Evolutionary conservation across 35 echinoderm and acorn worm genomes (phyloP), one percentile per base, ranked within the genome.

Genomic region (Acanthaster planci): DNA sequence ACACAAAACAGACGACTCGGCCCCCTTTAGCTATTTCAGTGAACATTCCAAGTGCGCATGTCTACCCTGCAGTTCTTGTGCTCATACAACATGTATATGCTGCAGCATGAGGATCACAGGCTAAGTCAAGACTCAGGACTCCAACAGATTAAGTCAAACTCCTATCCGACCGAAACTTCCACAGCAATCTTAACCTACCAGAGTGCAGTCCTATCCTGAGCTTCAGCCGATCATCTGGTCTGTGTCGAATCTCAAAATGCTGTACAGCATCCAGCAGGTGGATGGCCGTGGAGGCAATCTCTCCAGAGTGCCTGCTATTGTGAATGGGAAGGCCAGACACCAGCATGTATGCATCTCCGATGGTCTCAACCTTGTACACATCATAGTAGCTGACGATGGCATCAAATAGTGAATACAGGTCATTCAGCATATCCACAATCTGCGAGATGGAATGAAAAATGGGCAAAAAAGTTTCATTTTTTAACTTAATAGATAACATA

Each of bases 321-420:
- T 85, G 50, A 8, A 97, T 47, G 19, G 95, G 95, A 78, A 97
- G 76, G 8, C 95, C 95, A 8, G 95, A 97, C n/a, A 97, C 95
- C 80, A 97, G 80, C 95, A 97, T 97, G 75, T 94, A 94, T n/a
- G 92, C 92, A 58, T 94, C 92, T 9, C 92, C 92, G n/a, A 94
- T 94, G 15, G 92, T 94, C 75, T 94, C 92, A 34, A 94, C 92
- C 58, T 94, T 94, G 54, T 94, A 94, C 17, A 82, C 92, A 56
- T 97, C 95, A 58, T 97, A 97, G 79, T 85, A 93, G 58, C 90
- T 87, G 37, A 97, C 93, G 72, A 93, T 97, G 68, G 79, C 87
- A 82, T 97, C 95, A 84, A 97, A 97, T 16, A 90, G 75, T 2
- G 95, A 87, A 84, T 97, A 97, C 29, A 97, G 85, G 76, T 97